These are phyloP conservation scores for Acropora yongei DNA, from an alignment of 64 coral and sea anemone species.

Conservation along the genomic window DNA sequence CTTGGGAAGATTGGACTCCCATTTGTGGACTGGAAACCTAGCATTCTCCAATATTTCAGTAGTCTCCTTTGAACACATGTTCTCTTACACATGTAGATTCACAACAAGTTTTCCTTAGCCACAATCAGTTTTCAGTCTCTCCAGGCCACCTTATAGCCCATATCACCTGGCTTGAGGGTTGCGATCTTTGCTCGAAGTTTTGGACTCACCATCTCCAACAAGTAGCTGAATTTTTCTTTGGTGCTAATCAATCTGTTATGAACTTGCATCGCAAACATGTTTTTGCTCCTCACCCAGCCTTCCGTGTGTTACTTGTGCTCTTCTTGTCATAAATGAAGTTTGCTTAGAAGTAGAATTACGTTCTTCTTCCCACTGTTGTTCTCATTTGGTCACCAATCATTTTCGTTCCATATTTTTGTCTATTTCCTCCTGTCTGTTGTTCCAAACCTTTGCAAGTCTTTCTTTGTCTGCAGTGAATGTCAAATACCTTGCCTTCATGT, in stretches of 20 bases:
- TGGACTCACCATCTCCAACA: too few species aligned
- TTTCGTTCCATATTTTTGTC: too few species aligned
- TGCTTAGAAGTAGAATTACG: neutral
- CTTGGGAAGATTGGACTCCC: too few species aligned
- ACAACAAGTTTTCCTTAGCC: constrained; percentile 45
- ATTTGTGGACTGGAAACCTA: too few species aligned
- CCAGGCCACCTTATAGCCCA: neutral
- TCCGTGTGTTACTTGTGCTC: constrained; percentile 35
- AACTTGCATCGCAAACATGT: constrained; percentile 61
- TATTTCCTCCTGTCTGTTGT: constrained; percentile 9
- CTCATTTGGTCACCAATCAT: neutral
- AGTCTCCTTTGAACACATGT: too few species aligned
- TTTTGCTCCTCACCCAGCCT: constrained; percentile 73
- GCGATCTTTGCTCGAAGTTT: neutral
- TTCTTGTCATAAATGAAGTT: constrained; percentile 45
- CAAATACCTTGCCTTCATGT: constrained; percentile 59
- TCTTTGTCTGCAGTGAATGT: constrained; percentile 28
- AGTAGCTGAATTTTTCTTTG: too few species aligned
- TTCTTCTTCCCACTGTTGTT: constrained; percentile 21
- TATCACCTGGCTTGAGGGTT: too few species aligned
- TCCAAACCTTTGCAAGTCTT: constrained; percentile 4
- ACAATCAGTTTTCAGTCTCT: constrained; percentile 47
- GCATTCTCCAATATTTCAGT: too few species aligned
- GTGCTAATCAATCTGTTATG: too few species aligned
- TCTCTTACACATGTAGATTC: constrained; percentile 3